Base-by-base conservation (phyloP, 2,797 vertebrate species). In the Sparus aurata region DNA sequence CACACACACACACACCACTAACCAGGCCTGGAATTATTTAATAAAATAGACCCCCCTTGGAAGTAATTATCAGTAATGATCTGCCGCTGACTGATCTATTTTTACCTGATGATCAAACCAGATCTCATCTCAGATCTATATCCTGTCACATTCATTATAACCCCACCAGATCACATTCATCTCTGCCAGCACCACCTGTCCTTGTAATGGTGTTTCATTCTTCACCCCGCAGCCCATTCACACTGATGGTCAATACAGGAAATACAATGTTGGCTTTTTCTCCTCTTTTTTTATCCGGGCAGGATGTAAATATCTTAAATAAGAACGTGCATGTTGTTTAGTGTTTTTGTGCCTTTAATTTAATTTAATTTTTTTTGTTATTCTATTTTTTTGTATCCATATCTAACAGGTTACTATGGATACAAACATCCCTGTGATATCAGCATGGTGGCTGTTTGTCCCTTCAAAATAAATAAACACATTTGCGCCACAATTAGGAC, bases 51-150 rank as follows among this genome's bases (percentile, higher is more conserved):
- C 74, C 73, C 71, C 77, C 63, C 73, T 90, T 87, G 75, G 83
- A 91, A 93, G 94, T 94, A 94, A 95, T 94, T 94, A 95, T 93
- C 91, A 84, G 91, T 94, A 94, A 94, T 93, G 90, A 94, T 93
- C 91, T 87, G 86, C 87, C 53, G 47, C 85, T 92, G 93, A 91
- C 92, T 90, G 89, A 91, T 94, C 94, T 95, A 95, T 95, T 95
- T 95, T 95, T 95, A 95, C 91, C 88, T 92, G 90, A 95, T 93
- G 88, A 93, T 94, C 90, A 92, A 87, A 92, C 90, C 86, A 83
- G 89, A 92, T 91, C 90, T 94, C 87, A 92, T 95, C 93, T 90
- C 85, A 90, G 88, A 90, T 90, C 89, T 93, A 91, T 93, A 94
- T 93, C 92, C 92, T 82, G 84, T 93, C 94, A 95, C 92, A 95